phyloP scores from a whole-genome alignment of 2,797 vertebrate species.

The Nyctalus aviator region DNA sequence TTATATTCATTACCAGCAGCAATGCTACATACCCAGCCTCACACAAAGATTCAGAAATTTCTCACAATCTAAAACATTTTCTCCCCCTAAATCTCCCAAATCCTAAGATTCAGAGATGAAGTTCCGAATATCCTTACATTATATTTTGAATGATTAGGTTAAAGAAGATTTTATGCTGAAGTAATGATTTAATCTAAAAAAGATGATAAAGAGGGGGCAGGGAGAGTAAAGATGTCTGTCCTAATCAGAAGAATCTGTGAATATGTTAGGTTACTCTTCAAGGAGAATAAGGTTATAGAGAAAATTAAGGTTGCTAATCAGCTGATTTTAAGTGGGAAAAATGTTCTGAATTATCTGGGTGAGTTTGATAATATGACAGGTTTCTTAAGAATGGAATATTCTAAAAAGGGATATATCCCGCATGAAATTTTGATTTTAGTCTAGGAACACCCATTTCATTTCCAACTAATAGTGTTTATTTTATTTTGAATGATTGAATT shows the following conservation, averaged over 20 bases:
- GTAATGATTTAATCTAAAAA: background rate
- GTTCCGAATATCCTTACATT: background rate
- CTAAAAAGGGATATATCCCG: background rate
- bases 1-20: background rate
- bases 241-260: background rate
- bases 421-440: background rate
- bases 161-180: background rate
- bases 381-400: background rate
- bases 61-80: background rate
- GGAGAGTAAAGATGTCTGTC: background rate
- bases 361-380: background rate
- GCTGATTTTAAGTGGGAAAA: background rate
- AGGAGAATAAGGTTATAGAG: background rate
- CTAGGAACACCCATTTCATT: background rate
- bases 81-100: background rate
- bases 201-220: no score
- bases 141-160: background rate
- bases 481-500: background rate
- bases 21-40: background rate
- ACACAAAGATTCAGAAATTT: background rate
- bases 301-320: background rate
- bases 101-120: background rate
- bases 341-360: background rate
- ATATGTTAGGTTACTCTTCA: background rate
- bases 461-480: background rate